Percentiles rank a stretch among this genome's conserved stretches.
Evolutionary conservation across 2,797 vertebrate species (phyloP).

Genomic region (Odontamblyopus rebecca): DNA sequence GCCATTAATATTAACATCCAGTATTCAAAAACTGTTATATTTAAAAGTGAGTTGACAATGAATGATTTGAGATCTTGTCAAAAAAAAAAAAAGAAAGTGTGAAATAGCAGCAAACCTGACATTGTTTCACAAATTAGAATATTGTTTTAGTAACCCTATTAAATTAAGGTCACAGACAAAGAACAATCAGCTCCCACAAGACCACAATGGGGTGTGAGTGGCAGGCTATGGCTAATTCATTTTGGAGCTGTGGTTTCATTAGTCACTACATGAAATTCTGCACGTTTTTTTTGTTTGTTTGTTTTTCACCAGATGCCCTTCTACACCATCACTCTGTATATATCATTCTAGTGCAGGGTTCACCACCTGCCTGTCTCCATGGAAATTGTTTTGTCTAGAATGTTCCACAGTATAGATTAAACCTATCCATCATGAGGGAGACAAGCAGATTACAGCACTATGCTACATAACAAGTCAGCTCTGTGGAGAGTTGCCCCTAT

Average conservation of each 20-base stretch:
- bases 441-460: no score
- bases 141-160: slow-evolving; percentile 15
- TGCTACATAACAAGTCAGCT: no score
- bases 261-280: not conserved
- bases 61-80: slow-evolving; percentile 19
- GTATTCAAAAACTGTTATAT: slow-evolving; percentile 35
- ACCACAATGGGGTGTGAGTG: not conserved
- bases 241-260: not conserved
- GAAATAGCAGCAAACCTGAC: slow-evolving; percentile 16
- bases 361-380: no score
- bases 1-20: slow-evolving; percentile 42
- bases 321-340: not conserved
- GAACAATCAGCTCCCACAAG: not conserved
- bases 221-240: not conserved
- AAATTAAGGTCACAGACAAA: slow-evolving; percentile 5
- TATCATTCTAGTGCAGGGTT: no score
- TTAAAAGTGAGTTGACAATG: slow-evolving; percentile 15
- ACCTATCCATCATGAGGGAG: no score
- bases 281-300: not conserved
- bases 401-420: no score
- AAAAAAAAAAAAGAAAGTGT: slow-evolving; percentile 17
- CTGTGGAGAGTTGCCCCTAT: no score
- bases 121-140: slow-evolving; percentile 21
- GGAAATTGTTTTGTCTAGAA: no score
- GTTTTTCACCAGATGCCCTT: not conserved